Evolutionary conservation across 1,140 invertebrate species (phyloP).

Genomic region (Drosophila seguyi): DNA sequence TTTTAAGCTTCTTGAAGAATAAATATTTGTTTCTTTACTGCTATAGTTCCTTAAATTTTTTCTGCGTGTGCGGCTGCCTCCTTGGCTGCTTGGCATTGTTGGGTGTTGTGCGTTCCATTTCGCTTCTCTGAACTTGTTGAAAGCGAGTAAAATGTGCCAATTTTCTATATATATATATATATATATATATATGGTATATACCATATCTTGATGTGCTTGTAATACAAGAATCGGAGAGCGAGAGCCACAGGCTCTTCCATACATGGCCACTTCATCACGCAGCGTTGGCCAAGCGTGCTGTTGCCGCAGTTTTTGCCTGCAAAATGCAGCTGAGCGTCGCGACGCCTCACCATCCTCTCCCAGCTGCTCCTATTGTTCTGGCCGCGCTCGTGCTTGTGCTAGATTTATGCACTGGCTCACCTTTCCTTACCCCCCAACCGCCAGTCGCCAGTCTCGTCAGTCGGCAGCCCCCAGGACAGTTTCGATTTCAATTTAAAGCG

Average conservation of each 20-base stretch:
- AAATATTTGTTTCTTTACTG: not conserved
- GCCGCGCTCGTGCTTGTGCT: slow-evolving; percentile 78
- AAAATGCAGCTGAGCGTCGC: slow-evolving; percentile 47
- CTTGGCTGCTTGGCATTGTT: slow-evolving; percentile 31
- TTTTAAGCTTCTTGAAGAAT: not conserved
- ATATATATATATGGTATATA: slow-evolving; percentile 47
- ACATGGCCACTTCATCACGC: slow-evolving; percentile 81
- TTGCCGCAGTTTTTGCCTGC: slow-evolving; percentile 41
- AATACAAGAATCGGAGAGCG: slow-evolving; percentile 46
- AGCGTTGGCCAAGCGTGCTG: slow-evolving; percentile 77
- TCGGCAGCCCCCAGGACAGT: slow-evolving; percentile 34
- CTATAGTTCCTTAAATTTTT: not conserved
- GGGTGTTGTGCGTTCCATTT: slow-evolving; percentile 63
- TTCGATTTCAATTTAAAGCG: slow-evolving; percentile 79
- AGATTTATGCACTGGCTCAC: slow-evolving; percentile 67
- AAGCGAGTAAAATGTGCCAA: slow-evolving; percentile 81
- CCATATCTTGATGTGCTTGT: slow-evolving; percentile 56
- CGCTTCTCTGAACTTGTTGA: slow-evolving; percentile 67
- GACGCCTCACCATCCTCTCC: slow-evolving; percentile 28
- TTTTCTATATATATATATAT: slow-evolving; percentile 46
- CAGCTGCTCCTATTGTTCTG: slow-evolving; percentile 64
- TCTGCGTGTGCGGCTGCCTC: slow-evolving; percentile 9
- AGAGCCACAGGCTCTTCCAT: slow-evolving; percentile 43
- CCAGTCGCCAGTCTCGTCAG: not conserved
- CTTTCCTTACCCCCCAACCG: slow-evolving; percentile 1